Base-by-base conservation (phyloP, 2,888 invertebrate species). In the Tanypteryx hageni region DNA sequence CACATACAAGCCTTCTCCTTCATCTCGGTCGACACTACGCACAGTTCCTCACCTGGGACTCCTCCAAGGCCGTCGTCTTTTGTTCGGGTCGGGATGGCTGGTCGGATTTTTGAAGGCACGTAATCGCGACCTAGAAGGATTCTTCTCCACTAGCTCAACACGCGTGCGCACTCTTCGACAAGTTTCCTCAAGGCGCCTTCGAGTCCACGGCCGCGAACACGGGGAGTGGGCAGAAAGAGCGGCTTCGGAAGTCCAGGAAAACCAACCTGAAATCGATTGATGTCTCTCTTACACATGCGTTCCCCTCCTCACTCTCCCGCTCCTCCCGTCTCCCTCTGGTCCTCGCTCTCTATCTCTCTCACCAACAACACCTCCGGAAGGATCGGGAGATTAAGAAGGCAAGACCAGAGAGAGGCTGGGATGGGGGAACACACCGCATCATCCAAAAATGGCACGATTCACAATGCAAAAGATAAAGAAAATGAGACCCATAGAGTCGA, bases 21-120 rank as follows among this genome's bases (percentile, higher is more conserved):
- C 44, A 1, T 44, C 44, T 44, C 76, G 76, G 76, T 13, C 76
- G 9, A 44, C 44, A 44, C 44, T 3, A 44, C 64, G 64, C 64
- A 44, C 44, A 44, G 83, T 83, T 83, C 83, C 83, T 86, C 86
- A 89, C 89, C 89, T 89, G 83, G 56, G 83, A 57, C 83, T n/a
- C 57, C 89, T 64, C 64, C 89, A 89, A 89, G 89, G 89, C 31
- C 89, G 89, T 89, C 89, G 64, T 89, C 89, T 86, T 86, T 86
- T 31, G 86, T 84, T n/a, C 84, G 44, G 16, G 86, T n/a, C 84
- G 44, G 16, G 86, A 31, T 86, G 59, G 58, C 86, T n/a, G 61
- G 31, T 59, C 61, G 86, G 86, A 68, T 68, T 68, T 68, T 68
- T 64, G 68, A 68, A 44, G 44, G 5, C 44, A 3, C 44, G 44